Conservation (phyloP, 2,888 invertebrate species). For the Standfussiana lucernea region DNA sequence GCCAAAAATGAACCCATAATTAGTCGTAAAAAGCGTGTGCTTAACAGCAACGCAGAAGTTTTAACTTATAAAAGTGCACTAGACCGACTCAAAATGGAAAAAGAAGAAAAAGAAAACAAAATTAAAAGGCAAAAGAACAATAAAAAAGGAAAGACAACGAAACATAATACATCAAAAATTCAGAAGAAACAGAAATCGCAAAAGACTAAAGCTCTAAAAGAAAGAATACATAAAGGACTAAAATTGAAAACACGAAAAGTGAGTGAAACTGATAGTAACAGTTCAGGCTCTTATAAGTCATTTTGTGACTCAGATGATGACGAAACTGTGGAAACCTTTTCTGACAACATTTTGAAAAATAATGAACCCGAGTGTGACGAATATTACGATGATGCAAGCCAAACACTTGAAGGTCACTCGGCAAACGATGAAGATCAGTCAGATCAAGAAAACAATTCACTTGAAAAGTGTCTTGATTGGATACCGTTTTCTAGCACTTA, state of each 20-base stretch:
- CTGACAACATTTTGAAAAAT: background rate
- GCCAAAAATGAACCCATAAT: background rate
- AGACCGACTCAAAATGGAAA: background rate
- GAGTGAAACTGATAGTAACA: background rate
- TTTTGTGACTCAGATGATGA: background rate
- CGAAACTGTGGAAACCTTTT: conserved; percentile 1
- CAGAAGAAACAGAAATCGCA: background rate
- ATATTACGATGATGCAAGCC: too few relatives aligned
- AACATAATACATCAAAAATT: background rate
- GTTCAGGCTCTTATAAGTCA: background rate
- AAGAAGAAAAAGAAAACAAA: background rate
- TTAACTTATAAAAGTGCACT: background rate
- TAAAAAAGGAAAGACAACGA: background rate
- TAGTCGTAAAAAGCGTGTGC: background rate
- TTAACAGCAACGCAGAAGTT: background rate
- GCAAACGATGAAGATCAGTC: too few relatives aligned
- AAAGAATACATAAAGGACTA: too few relatives aligned
- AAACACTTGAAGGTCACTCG: too few relatives aligned
- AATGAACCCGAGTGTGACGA: background rate
- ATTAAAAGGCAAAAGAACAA: background rate
- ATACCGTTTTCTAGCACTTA: too few relatives aligned
- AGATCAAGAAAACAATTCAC: too few relatives aligned
- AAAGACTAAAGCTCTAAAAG: background rate
- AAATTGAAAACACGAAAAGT: background rate
- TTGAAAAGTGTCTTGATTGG: too few relatives aligned